These are phyloP conservation scores for Zoanthus solanderi DNA, from an alignment of 92 coral and sea anemone genomes.

Conservation along the genomic window DNA sequence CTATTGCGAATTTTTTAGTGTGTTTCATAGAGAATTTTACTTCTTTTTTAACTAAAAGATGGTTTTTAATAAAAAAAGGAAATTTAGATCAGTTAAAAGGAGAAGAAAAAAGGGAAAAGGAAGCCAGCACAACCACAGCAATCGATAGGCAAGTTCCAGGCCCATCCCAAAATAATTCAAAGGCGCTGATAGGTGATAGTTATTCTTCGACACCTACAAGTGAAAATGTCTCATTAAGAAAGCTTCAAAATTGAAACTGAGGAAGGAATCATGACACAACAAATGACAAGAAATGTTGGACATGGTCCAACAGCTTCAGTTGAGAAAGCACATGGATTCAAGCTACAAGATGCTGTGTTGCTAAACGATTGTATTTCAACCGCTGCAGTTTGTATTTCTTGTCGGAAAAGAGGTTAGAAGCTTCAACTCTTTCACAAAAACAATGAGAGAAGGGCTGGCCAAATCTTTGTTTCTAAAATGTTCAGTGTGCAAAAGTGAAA, in stretches of 20 bases:
- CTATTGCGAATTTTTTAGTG: slow-evolving; percentile 1
- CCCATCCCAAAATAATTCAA: slow-evolving; percentile 5
- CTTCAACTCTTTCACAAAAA: no score
- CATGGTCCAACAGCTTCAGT: not conserved
- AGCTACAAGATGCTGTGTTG: no score
- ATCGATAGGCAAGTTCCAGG: slow-evolving; percentile 1
- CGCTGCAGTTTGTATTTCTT: not conserved
- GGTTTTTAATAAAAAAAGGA: slow-evolving; percentile 1
- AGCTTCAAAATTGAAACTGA: slow-evolving; percentile 1
- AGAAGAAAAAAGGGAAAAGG: slow-evolving; percentile 1
- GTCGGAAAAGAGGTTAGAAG: not conserved
- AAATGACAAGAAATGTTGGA: not conserved
- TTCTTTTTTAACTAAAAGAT: slow-evolving; percentile 3
- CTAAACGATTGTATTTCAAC: not conserved
- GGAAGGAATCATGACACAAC: slow-evolving; percentile 1
- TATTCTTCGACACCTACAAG: not conserved
- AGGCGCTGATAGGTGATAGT: not conserved
- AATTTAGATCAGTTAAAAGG: slow-evolving; percentile 2
- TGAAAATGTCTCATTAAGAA: slow-evolving; percentile 1
- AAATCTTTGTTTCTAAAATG: not conserved
- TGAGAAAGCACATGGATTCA: not conserved
- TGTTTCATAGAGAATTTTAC: slow-evolving; percentile 7
- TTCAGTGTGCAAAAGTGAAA: not conserved
- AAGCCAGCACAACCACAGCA: slow-evolving; percentile 10
- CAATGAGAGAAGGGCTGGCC: not conserved